A percentile compares a stretch with the other conserved stretches of the same genome.
phyloP scores from a whole-genome alignment of 2,113 vertebrate genomes.

The Semnornis frantzii region DNA sequence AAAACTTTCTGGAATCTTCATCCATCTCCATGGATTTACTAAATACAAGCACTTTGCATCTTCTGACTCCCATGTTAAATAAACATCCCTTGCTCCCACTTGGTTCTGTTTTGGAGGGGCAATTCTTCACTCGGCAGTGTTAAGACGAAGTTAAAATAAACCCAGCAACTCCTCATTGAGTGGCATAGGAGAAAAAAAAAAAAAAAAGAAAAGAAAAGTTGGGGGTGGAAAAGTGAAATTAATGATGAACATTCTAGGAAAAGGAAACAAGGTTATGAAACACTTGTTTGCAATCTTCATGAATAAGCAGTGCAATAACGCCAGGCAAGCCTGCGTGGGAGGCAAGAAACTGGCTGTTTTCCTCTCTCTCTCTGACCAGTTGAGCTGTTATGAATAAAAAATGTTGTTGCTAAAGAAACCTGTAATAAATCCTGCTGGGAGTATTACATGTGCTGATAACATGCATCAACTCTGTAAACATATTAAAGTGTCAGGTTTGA shows the following conservation, averaged over 20 bases:
- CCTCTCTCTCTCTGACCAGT: constrained; percentile 48
- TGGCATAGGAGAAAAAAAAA: not conserved
- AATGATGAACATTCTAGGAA: constrained; percentile 55
- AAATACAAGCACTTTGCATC: constrained; percentile 13
- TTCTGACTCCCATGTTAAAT: not conserved
- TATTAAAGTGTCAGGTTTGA: constrained; percentile 60
- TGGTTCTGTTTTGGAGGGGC: not conserved
- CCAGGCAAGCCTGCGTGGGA: constrained; percentile 50
- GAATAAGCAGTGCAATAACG: constrained; percentile 33
- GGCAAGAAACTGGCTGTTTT: constrained; percentile 42
- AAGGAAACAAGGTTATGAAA: constrained; percentile 62
- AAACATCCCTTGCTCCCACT: not conserved
- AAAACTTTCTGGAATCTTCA: constrained; percentile 19
- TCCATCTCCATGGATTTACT: not conserved
- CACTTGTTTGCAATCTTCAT: constrained; percentile 52
- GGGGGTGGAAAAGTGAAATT: not conserved
- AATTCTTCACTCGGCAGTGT: not conserved
- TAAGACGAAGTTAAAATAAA: not conserved
- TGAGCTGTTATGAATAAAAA: constrained; percentile 70
- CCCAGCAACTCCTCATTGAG: not conserved
- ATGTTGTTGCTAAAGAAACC: constrained; percentile 69
- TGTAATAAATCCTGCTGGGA: constrained; percentile 64
- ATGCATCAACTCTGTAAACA: constrained; percentile 58
- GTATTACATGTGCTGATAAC: constrained; percentile 61
- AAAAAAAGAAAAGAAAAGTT: not conserved